Evolutionary conservation across 2,113 vertebrate genomes (phyloP), one percentile per base, ranked within the genome.

Genomic region (Dasypus novemcinctus): DNA sequence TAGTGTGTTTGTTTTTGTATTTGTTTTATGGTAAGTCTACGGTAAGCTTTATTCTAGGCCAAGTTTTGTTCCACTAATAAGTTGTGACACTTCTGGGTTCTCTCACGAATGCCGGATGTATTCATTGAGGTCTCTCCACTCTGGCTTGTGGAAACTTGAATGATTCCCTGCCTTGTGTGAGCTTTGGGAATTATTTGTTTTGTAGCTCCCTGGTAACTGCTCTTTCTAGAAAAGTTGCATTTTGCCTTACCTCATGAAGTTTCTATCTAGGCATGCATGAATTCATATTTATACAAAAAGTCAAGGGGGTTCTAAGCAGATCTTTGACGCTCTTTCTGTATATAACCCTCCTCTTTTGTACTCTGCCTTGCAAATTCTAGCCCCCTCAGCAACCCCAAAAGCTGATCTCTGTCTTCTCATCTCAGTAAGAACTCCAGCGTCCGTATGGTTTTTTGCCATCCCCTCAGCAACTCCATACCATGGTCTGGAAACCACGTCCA

Each of bases 391-490:
- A 2, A 64, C 15, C 29, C n/a, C 7, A 12, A 54, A 43, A 41
- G 5, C 29, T n/a, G 21, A 54, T 41, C 4, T 38, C 36, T 15
- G 31, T 72, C 38, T 69, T 64, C 46, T 85, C 27, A 66, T 78
- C 84, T 46, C 29, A 10, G 17, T 64, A 54, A 14, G 8, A 31
- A 10, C 23, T 31, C 46, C 66, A 20, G 9, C 23, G 7, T 63
- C n/a, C 69, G 6, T 6, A 6, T 54, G 14, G 6, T 79, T 90
- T 18, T 61, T 20, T 20, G 54, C 7, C 54, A 57, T 57, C 17
- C 54, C 54, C 3, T 21, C 18, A 21, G 17, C 52, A 3, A 18
- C 1, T 2, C 6, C 46, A 31, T 0, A 72, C 14, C 15, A 17
- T 71, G 2, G 7, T 74, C 76, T 86, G 68, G 36, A 85, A 54